Evolutionary conservation across 2,888 invertebrate genomes (phyloP), one percentile per base, ranked within the genome.

Genomic region (Andrena fulva): DNA sequence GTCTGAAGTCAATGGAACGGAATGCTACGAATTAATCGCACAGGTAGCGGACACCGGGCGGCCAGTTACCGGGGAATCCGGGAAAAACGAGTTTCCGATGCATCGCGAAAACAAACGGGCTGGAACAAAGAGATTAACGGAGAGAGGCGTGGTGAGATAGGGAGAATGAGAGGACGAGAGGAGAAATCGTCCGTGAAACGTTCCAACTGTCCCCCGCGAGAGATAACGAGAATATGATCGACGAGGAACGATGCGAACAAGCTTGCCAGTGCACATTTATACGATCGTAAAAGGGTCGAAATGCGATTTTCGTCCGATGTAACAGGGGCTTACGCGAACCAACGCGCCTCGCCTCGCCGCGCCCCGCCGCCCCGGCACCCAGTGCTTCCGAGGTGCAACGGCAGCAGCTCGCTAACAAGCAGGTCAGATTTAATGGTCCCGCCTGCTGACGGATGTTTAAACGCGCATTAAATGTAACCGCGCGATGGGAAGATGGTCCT

Each of bases 341-440:
- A 60, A 42, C 29, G 29, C 29, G 29, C 29, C 29, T 4, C 29
- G 29, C 29, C 29, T 4, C 29, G 29, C 29, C 29, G 29, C 29
- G 29, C 29, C 29, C 2, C 42, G 12, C 42, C 42, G 1, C 12
- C 42, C 7, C 59, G 59, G 10, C 29, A 27, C 35, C 33, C 8
- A 33, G 3, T 24, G 48, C 33, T 71, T 62, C 7, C 50, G 42
- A 82, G 72, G 20, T 77, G 83, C 80, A 75, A 69, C 63, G 76
- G 42, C 79, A 84, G 82, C 86, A 80, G 33, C 74, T 52, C 68
- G 78, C 80, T 88, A 85, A 88, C 87, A 80, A 89, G 86, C 87
- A 63, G 85, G 82, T 88, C 84, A 85, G 81, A 87, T 89, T 88
- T 89, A 88, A 88, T 87, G 87, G 81, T 70, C 66, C 76, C n/a